Evolutionary conservation across 2,888 invertebrate genomes (phyloP).

Genomic region (Caprella mutica): DNA sequence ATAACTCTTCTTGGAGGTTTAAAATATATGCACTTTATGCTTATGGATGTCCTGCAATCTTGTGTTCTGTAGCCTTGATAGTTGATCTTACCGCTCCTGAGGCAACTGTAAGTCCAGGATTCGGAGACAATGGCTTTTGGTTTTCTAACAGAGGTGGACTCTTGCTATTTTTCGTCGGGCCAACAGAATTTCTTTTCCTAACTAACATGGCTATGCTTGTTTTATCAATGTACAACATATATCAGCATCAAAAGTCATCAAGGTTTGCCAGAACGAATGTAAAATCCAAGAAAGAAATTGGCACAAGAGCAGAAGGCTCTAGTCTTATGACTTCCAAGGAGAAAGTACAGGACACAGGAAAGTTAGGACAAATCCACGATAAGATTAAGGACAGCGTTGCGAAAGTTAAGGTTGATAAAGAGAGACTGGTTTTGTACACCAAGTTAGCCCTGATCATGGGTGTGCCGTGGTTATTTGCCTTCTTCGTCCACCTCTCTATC

Average conservation of each 20-base stretch:
- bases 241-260: slow-evolving; percentile 22
- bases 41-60: slow-evolving; percentile 40
- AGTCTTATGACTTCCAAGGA: background rate
- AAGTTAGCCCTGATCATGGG: slow-evolving; percentile 44
- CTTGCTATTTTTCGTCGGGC: slow-evolving; percentile 41
- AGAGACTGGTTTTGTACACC: slow-evolving; percentile 39
- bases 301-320: background rate
- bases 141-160: slow-evolving; percentile 39
- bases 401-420: slow-evolving; percentile 20
- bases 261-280: slow-evolving; percentile 19
- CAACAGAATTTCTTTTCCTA: slow-evolving; percentile 39
- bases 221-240: slow-evolving; percentile 38
- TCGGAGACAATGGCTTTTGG: slow-evolving; percentile 39
- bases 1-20: slow-evolving; percentile 22
- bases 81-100: slow-evolving; percentile 21
- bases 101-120: slow-evolving; percentile 14
- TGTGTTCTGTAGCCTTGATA: slow-evolving; percentile 36
- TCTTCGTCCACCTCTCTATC: slow-evolving; percentile 33
- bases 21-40: slow-evolving; percentile 40
- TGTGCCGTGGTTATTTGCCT: slow-evolving; percentile 43
- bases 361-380: slow-evolving; percentile 7
- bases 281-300: too few relatives aligned
- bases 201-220: slow-evolving; percentile 40
- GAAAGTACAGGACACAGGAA: background rate
- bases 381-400: slow-evolving; percentile 15